These are phyloP conservation scores for Nysson spinosus DNA, from an alignment of 2,888 invertebrate genomes.

Conservation along the genomic window DNA sequence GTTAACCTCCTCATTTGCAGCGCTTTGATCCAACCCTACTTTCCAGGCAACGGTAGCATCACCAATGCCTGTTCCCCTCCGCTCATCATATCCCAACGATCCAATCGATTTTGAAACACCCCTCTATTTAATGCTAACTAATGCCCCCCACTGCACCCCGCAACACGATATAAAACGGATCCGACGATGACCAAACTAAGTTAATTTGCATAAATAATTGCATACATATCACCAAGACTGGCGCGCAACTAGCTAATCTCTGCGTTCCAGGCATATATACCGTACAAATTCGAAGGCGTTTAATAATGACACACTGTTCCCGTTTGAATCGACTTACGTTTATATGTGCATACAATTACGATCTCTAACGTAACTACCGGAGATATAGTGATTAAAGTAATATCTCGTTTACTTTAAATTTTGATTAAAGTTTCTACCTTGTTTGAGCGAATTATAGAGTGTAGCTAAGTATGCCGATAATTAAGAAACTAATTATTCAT, in stretches of 20 bases:
- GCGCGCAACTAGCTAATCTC: constrained; percentile 45
- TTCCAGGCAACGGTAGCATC: constrained; percentile 40
- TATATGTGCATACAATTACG: too few species aligned
- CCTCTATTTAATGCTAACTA: constrained; percentile 58
- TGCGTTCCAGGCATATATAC: constrained; percentile 9
- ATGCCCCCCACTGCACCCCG: constrained; percentile 30
- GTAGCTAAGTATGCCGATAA: background rate
- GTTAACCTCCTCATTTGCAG: constrained; percentile 65
- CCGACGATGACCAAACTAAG: constrained; percentile 25
- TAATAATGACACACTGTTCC: constrained; percentile 18
- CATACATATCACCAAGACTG: constrained; percentile 50
- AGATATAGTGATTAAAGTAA: too few species aligned
- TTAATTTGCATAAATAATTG: constrained; percentile 60
- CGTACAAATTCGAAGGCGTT: constrained; percentile 22
- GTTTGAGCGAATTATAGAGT: too few species aligned
- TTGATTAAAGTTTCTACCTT: too few species aligned
- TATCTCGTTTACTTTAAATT: too few species aligned
- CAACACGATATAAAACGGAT: constrained; percentile 50
- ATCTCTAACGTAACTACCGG: too few species aligned
- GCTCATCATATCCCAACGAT: constrained; percentile 39
- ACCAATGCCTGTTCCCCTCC: constrained; percentile 35
- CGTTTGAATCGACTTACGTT: too few species aligned
- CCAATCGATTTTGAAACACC: constrained; percentile 55
- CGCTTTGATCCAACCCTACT: constrained; percentile 64
- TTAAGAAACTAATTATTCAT: background rate